Percentiles rank a stretch among this genome's conserved stretches.
Conservation (phyloP, 2,888 invertebrate species). For the Drosophila pullipes region DNA sequence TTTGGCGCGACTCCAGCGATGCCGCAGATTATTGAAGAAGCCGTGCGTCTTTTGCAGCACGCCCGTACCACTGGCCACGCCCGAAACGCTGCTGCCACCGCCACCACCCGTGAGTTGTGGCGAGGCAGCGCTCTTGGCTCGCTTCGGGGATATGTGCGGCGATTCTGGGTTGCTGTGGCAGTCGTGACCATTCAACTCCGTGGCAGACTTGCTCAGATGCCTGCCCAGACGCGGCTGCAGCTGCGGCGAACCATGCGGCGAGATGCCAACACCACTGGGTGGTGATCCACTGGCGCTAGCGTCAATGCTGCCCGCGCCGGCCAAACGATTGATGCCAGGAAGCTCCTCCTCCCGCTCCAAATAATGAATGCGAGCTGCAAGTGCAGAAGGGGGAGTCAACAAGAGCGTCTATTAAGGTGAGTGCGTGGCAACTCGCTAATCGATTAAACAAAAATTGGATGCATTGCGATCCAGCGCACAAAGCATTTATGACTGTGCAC, state of each 20-base stretch:
- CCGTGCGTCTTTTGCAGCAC: constrained; percentile 93
- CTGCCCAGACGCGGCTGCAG: constrained; percentile 86
- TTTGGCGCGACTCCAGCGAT: constrained; percentile 91
- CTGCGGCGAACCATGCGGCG: constrained; percentile 81
- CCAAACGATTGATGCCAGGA: constrained; percentile 54
- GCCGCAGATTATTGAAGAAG: constrained; percentile 93
- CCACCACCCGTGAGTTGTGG: constrained; percentile 85
- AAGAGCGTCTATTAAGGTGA: background rate
- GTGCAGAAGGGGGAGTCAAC: background rate
- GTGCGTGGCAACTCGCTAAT: constrained; percentile 53
- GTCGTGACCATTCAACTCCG: constrained; percentile 90
- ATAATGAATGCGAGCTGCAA: constrained; percentile 80
- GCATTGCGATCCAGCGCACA: constrained; percentile 20
- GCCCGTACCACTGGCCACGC: constrained; percentile 85
- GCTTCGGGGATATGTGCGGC: constrained; percentile 86
- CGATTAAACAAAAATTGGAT: constrained; percentile 66
- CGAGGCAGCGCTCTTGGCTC: constrained; percentile 85
- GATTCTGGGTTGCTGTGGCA: constrained; percentile 86
- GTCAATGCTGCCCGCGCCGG: constrained; percentile 49
- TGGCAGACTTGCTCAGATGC: constrained; percentile 93
- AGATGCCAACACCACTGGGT: constrained; percentile 59
- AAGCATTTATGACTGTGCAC: background rate
- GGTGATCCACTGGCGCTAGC: constrained; percentile 56
- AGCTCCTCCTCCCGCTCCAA: constrained; percentile 67
- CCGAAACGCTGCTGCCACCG: constrained; percentile 11